A percentile compares a stretch with the other conserved stretches of the same genome.
phyloP scores from a whole-genome alignment of 1,140 invertebrate species.

The Lepidurus packardi region DNA sequence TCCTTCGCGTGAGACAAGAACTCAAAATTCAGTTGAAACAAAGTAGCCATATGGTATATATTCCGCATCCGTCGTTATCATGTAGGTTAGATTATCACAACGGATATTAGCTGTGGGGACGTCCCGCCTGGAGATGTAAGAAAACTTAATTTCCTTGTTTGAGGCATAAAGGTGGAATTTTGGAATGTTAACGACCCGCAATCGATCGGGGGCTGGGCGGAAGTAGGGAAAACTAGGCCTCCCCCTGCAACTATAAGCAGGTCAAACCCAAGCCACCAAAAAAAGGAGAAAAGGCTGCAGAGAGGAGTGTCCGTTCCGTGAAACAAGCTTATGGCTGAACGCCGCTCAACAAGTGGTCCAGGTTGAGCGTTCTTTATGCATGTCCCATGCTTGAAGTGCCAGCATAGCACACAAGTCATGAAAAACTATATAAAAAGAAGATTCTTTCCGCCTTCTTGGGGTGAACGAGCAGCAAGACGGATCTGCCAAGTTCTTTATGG shows the following conservation, averaged over 20 bases:
- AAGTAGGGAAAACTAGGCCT: neutral
- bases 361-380: neutral
- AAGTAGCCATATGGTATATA: no score
- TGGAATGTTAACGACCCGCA: neutral
- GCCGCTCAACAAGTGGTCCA: neutral
- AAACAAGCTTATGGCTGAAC: conserved; percentile 14
- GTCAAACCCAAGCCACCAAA: neutral
- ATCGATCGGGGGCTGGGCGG: neutral
- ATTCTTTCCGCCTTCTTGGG: no score
- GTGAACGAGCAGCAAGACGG: no score
- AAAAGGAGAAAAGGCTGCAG: neutral
- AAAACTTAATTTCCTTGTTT: neutral
- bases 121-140: no score
- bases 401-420: neutral
- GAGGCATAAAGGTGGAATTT: neutral
- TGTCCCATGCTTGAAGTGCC: neutral
- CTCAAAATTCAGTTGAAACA: no score
- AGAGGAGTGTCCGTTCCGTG: neutral
- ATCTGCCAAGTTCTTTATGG: neutral
- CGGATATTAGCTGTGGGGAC: no score
- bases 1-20: no score
- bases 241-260: neutral
- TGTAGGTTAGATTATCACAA: no score
- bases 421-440: no score
- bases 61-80: no score